These are phyloP conservation scores for Todus mexicanus DNA, from an alignment of 2,797 vertebrate species.

Conservation along the genomic window DNA sequence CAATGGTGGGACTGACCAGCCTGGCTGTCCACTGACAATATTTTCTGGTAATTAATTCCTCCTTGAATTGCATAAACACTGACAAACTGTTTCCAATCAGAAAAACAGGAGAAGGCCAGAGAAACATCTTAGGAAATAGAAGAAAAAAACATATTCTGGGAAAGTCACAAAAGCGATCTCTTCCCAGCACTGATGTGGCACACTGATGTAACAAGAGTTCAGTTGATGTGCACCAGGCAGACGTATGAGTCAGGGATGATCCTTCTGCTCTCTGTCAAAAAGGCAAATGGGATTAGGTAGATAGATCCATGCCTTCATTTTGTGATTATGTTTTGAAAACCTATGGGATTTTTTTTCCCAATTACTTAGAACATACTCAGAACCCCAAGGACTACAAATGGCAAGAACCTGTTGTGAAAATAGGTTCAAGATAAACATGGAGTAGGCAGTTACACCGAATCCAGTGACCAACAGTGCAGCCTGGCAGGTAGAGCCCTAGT, in stretches of 20 bases:
- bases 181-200: background rate
- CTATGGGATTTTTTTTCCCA: background rate
- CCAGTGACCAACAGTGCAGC: background rate
- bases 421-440: background rate
- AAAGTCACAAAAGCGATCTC: background rate
- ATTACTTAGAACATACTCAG: background rate
- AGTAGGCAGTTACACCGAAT: background rate
- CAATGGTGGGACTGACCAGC: conserved; percentile 90
- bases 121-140: background rate
- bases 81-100: background rate
- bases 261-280: background rate
- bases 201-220: background rate
- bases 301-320: background rate
- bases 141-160: background rate
- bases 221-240: background rate
- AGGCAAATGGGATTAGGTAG: background rate
- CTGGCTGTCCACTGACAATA: conserved; percentile 91
- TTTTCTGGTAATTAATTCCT: conserved; percentile 82
- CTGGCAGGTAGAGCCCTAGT: background rate
- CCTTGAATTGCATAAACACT: background rate
- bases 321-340: background rate
- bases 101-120: background rate
- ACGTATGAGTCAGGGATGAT: background rate
- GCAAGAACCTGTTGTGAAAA: background rate
- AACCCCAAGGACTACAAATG: background rate